Evolutionary conservation across 1,140 invertebrate species (phyloP).

Genomic region (Triops longicaudatus): DNA sequence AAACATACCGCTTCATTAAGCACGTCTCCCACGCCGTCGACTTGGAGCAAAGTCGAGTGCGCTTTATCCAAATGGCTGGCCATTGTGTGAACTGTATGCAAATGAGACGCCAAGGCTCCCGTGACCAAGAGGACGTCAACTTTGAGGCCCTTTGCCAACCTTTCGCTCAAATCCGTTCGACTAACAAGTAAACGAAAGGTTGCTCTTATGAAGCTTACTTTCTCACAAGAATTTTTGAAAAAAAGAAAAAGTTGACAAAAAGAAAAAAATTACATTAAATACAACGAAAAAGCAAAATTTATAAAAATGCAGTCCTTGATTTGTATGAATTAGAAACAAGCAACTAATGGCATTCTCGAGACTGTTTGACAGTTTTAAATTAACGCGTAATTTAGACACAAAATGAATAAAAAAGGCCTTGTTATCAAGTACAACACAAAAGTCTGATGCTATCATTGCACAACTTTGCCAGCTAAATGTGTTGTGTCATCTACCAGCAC

Average conservation of each 20-base stretch:
- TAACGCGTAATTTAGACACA: too few species aligned
- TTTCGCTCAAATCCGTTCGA: slow-evolving; percentile 55
- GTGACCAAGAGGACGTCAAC: slow-evolving; percentile 71
- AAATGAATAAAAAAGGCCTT: not conserved
- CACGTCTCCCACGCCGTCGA: slow-evolving; percentile 70
- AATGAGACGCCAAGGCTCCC: slow-evolving; percentile 69
- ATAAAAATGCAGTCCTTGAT: too few species aligned
- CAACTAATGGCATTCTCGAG: too few species aligned
- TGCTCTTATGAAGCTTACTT: too few species aligned
- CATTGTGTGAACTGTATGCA: slow-evolving; percentile 54
- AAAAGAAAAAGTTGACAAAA: too few species aligned
- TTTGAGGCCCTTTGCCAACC: slow-evolving; percentile 53
- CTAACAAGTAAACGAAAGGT: slow-evolving; percentile 37
- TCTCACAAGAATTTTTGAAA: too few species aligned
- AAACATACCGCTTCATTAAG: slow-evolving; percentile 62
- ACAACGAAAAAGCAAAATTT: too few species aligned
- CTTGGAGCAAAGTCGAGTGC: slow-evolving; percentile 69
- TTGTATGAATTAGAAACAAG: too few species aligned
- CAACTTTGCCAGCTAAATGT: not conserved
- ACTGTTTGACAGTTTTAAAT: too few species aligned
- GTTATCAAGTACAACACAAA: not conserved
- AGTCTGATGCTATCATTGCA: not conserved
- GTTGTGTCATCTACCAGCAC: not conserved
- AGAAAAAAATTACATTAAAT: too few species aligned
- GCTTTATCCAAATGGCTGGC: slow-evolving; percentile 68